These are phyloP conservation scores for Enteromius viviparus DNA, from an alignment of 2,797 vertebrate species.

Conservation along the genomic window DNA sequence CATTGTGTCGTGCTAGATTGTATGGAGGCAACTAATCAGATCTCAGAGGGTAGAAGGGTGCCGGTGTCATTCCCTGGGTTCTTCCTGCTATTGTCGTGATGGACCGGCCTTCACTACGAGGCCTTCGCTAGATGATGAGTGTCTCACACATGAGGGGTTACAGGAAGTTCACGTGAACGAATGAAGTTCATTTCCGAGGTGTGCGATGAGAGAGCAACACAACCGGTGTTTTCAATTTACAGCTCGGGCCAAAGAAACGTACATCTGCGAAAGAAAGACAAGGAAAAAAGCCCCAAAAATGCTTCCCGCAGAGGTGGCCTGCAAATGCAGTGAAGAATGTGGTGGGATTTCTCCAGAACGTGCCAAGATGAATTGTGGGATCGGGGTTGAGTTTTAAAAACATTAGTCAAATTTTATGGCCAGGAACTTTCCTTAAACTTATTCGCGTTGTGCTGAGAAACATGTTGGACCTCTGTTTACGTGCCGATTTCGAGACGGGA, in stretches of 20 bases:
- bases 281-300: conserved; percentile 52
- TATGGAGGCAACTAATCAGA: conserved; percentile 63
- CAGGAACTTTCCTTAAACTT: conserved; percentile 55
- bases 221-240: conserved; percentile 67
- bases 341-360: conserved; percentile 57
- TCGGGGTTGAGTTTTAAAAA: conserved; percentile 46
- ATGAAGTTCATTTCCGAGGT: conserved; percentile 86
- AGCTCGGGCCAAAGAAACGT: conserved; percentile 59
- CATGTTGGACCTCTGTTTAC: conserved; percentile 49
- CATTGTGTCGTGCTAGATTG: conserved; percentile 57
- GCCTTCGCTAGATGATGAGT: conserved; percentile 80
- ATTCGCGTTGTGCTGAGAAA: conserved; percentile 37
- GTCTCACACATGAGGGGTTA: conserved; percentile 80
- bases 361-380: conserved; percentile 59
- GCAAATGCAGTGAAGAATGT: conserved; percentile 61
- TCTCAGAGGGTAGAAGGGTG: conserved; percentile 57
- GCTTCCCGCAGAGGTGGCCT: conserved; percentile 59
- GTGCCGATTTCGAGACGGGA: conserved; percentile 44
- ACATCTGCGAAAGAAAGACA: conserved; percentile 56
- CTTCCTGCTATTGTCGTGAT: conserved; percentile 71
- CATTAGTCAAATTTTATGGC: conserved; percentile 57
- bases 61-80: conserved; percentile 62
- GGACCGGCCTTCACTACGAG: conserved; percentile 66
- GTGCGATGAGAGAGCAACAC: conserved; percentile 62
- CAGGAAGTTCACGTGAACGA: conserved; percentile 84